Base-by-base conservation (phyloP, 2,888 invertebrate species). In the Tenthredo mesomela region DNA sequence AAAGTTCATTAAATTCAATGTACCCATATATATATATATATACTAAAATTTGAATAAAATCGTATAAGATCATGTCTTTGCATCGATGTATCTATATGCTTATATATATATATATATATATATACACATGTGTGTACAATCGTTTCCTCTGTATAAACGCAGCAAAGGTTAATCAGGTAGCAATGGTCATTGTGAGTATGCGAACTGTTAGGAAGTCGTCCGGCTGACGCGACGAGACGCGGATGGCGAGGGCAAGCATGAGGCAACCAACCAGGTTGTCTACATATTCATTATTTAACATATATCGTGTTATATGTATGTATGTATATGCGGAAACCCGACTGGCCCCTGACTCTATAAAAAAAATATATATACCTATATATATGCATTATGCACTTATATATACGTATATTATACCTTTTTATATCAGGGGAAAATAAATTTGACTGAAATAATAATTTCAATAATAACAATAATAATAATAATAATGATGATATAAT, bases 81-180 rank as follows among this genome's bases (percentile, higher is more conserved):
- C 47, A 47, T 47, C 47, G 47, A 47, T 47, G 12, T 47, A 47
- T 47, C 15, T 0, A 47, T 67, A 67, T 33, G 37, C 12, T 10
- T 67, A 67, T n/a, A n/a, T n/a, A 47, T 47, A 3, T 47, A 47
- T 47, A 3, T 0, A 47, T 67, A 67, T 33, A 67, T 3, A 2
- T 67, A 67, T 15, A 67, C 5, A 29, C 29, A 29, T 29, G 29
- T 29, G 29, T 29, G 29, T 29, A 29, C 29, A 29, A 29, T n/a
- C 21, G 78, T 78, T 78, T 78, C 78, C 61, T 78, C 25, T 6
- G 61, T 54, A 40, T 37, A 25, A 21, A n/a, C 37, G 61, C 40
- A 80, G 58, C 61, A 80, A 80, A 80, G 80, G 80, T 80, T 80
- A 80, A 80, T 80, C 80, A 80, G 61, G 80, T 37, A 58, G 25